Evolutionary conservation across 2,888 invertebrate species (phyloP), one percentile per base, ranked within the genome.

Genomic region (Melinopterus prodromus): DNA sequence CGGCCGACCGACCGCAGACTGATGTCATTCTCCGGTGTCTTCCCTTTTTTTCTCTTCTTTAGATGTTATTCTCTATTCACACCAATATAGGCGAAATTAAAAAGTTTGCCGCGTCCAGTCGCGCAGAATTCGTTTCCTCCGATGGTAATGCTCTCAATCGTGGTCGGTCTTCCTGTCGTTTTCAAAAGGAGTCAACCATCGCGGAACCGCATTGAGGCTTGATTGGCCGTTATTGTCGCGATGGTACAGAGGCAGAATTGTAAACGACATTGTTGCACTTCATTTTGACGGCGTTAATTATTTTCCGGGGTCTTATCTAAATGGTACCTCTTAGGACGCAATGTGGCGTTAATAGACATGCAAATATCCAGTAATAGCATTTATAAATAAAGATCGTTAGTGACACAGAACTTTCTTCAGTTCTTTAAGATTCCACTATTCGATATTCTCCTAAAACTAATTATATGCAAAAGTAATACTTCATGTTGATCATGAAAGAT

Each of bases 31-130:
- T 53, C 12, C 53, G 9, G 53, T 53, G 9, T 53, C 53, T 53
- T 53, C 53, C 53, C 16, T 5, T 74, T 74, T 74, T n/a, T 74
- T 36, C n/a, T 26, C 14, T 74, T 16, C 16, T 71, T 71, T n/a
- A 14, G 14, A 71, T 7, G 71, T n/a, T 16, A 53, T 53, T 53
- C 53, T 53, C 2, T 12, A 53, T 53, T 53, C 1, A 53, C 53
- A 9, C 53, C 5, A 53, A 53, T 26, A 26, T 53, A 6, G 53
- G 2, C 5, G 9, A 53, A 53, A 53, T 53, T 1, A 53, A 53
- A 53, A 53, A 53, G 53, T 53, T 53, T 3, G 7, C 12, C 26
- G 26, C 1, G 26, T 26, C 26, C 26, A 26, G 26, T 26, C 26
- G 53, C 53, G 53, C 53, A 53, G 53, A 53, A 53, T 53, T 9